Evolutionary conservation across 1,140 invertebrate genomes (phyloP), one percentile per base, ranked within the genome.

Genomic region (Kradibia gibbosae): DNA sequence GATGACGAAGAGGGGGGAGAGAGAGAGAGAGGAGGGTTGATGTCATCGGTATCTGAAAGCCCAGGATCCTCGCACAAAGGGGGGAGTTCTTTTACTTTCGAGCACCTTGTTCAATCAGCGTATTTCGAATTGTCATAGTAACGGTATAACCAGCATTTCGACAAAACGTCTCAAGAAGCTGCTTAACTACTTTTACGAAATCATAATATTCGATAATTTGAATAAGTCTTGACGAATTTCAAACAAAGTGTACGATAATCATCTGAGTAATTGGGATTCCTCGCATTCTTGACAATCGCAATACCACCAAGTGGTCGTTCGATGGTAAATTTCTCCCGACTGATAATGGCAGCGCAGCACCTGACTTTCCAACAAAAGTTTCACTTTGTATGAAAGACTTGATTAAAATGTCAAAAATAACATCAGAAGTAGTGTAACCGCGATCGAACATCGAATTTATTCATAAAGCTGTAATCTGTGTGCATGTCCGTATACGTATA

Each of bases 191-290:
- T 70, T 25, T 45, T 42, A 0, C 65, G 20, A 42, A 11, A 70
- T 25, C 25, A 17, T 0, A 20, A 39, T n/a, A 11, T 55, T 74
- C 50, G 22, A 20, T 20, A 31, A 25, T 25, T 17, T 31, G 39
- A 62, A 45, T 76, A 78, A 78, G 65, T 78, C 57, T 50, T 50
- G n/a, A 78, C 75, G 1, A 78, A 45, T 50, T 20, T 34, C 25
- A 8, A 17, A 31, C 25, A 50, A 78, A 67, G 36, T 62, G n/a
- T 57, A 39, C 22, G 70, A 80, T 80, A 80, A 74, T 36, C n/a
- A 65, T 60, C 78, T 53, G 57, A 62, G 53, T 74, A 74, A 80
- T 31, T 39, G 50, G 71, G 34, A 73, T 73, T 73, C 55, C 55
- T 57, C 55, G n/a, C 55, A 53, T 62, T 50, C 39, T 42, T 72